These are phyloP conservation scores for Gymnoscopelus braueri DNA, from an alignment of 2,797 vertebrate species.

Conservation along the genomic window DNA sequence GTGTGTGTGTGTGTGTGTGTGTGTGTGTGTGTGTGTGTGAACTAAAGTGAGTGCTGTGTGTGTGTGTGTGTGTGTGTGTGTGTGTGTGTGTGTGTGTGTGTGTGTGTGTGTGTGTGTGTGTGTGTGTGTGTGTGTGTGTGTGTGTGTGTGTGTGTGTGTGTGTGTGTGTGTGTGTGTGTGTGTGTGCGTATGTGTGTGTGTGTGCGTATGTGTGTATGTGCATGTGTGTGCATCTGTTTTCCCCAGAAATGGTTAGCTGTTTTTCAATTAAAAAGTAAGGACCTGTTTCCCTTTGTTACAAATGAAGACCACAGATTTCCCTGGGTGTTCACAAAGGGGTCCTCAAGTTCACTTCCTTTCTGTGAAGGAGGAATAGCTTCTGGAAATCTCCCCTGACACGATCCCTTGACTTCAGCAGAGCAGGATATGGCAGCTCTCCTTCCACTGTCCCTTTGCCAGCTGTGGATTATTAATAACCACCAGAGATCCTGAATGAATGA, in stretches of 20 bases:
- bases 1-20: conserved; percentile 12
- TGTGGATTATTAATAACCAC: conserved; percentile 57
- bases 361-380: conserved; percentile 53
- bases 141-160: conserved; percentile 21
- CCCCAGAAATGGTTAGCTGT: not conserved
- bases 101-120: conserved; percentile 8
- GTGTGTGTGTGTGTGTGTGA: conserved; percentile 14
- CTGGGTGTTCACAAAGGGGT: conserved; percentile 57
- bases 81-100: conserved; percentile 15
- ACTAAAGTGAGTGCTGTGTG: no score
- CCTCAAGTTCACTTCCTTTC: conserved; percentile 67
- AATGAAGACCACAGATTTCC: conserved; percentile 32
- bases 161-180: conserved; percentile 12
- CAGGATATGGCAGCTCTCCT: conserved; percentile 45
- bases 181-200: conserved; percentile 10
- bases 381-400: conserved; percentile 62
- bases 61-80: conserved; percentile 9
- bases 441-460: conserved; percentile 47
- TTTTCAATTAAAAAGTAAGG: not conserved
- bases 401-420: conserved; percentile 44
- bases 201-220: conserved; percentile 18
- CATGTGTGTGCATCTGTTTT: not conserved
- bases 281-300: conserved; percentile 2
- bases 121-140: conserved; percentile 22
- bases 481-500: conserved; percentile 19